Base-by-base conservation (phyloP, 2,797 vertebrate species). In the Potorous gilbertii region DNA sequence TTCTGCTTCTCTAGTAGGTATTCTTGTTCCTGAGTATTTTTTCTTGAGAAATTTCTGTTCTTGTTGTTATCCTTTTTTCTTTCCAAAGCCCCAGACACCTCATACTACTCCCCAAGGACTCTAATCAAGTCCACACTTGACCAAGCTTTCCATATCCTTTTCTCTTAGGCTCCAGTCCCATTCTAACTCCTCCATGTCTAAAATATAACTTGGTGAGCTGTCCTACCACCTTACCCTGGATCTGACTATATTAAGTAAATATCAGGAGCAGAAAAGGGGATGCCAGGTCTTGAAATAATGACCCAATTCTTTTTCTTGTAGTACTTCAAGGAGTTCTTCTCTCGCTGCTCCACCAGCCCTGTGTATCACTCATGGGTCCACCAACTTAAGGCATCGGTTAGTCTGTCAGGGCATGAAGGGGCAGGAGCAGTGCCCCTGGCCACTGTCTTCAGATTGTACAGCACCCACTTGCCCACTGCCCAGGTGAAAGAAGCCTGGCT, bases 291-390 rank as follows among this genome's bases (percentile, higher is more conserved):
- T 55, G 54, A 91, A 18, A 55, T 92, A 59, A 96, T n/a, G 13
- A 10, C 34, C n/a, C 55, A 62, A 5, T 90, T 59, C 87, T 29
- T 91, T 94, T 92, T 55, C 16, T 96, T 92, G 91, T 92, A 97
- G 96, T 95, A 97, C 74, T 97, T 97, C 56, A 66, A 96, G 40
- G 93, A 97, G 50, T 97, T 97, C 62, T 97, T 97, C 93, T 97
- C 96, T 93, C 92, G 92, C 56, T 97, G 97, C 94, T 96, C 57
- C 12, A 97, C 96, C 92, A 97, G 96, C 92, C 97, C 96, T 27
- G 96, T 97, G 87, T 97, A 97, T 91, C 96, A 97, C 92, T 94
- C 55, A 10, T 90, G 96, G 92, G 97, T 97, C 57, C 95, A 96
- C 90, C 92, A 96, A 54, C 97, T 97, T 91, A 92, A 96, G 94